phyloP scores from a whole-genome alignment of 2,888 invertebrate species.

The Reticulitermes lucifugus region DNA sequence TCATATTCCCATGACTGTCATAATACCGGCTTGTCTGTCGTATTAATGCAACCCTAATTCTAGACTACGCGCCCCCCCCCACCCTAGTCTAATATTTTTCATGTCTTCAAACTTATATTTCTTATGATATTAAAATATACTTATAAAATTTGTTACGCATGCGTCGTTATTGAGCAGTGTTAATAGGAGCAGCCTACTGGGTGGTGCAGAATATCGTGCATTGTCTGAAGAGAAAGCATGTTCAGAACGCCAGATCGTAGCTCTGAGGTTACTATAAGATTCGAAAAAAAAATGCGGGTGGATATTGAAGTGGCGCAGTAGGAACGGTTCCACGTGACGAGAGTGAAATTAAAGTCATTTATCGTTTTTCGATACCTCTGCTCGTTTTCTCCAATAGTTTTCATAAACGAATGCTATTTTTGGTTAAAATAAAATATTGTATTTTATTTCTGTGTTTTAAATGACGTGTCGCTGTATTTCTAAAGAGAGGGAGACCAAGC shows the following conservation, averaged over 20 bases:
- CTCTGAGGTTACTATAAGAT: too few species aligned
- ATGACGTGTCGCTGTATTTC: too few species aligned
- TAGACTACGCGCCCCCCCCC: background rate
- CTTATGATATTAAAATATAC: background rate
- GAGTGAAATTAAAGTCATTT: too few species aligned
- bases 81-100: background rate
- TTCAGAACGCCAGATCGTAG: background rate
- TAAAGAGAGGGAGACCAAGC: too few species aligned
- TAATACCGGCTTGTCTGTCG: background rate
- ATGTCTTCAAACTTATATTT: background rate
- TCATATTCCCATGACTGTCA: background rate
- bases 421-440: too few species aligned
- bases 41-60: background rate
- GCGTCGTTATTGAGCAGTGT: background rate
- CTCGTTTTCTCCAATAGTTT: too few species aligned
- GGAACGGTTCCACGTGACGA: too few species aligned
- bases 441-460: too few species aligned
- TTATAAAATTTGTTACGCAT: background rate
- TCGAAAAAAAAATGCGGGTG: too few species aligned
- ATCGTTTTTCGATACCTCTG: too few species aligned
- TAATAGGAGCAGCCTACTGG: background rate
- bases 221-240: background rate
- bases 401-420: too few species aligned
- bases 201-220: background rate
- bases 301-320: too few species aligned